Evolutionary conservation across 1,140 invertebrate genomes (phyloP).

Genomic region (Drosophila orosa): DNA sequence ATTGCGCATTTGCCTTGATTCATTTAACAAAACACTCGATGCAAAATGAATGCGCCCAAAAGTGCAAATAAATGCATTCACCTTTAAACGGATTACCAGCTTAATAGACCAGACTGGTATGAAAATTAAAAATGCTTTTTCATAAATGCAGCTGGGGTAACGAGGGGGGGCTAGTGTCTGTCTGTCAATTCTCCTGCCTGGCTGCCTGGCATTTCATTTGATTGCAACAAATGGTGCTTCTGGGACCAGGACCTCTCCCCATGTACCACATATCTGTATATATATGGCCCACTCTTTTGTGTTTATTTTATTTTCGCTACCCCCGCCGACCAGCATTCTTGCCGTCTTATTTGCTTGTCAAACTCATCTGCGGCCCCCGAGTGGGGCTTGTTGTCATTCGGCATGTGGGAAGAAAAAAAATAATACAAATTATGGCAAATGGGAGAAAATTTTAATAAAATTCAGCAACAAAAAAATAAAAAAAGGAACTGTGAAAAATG

Average conservation of each 20-base stretch:
- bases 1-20: constrained; percentile 45
- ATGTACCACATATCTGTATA: background rate
- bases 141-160: constrained; percentile 25
- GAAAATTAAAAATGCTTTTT: constrained; percentile 59
- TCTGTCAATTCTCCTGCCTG: constrained; percentile 62
- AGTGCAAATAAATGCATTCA: constrained; percentile 62
- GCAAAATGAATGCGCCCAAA: constrained; percentile 47
- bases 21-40: constrained; percentile 51
- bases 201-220: constrained; percentile 68
- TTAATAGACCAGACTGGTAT: constrained; percentile 54
- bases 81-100: constrained; percentile 69
- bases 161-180: constrained; percentile 30
- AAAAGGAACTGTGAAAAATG: constrained; percentile 57
- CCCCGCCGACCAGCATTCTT: constrained; percentile 3
- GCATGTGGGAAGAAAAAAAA: constrained; percentile 48
- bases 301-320: constrained; percentile 22
- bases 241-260: background rate
- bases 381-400: constrained; percentile 50
- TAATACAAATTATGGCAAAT: constrained; percentile 81
- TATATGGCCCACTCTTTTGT: constrained; percentile 26
- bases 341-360: constrained; percentile 70
- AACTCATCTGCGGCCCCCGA: constrained; percentile 66
- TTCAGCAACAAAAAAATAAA: constrained; percentile 73
- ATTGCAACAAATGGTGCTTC: constrained; percentile 69
- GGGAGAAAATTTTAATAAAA: constrained; percentile 82